Percentiles rank a stretch among this genome's conserved stretches.
phyloP scores from a whole-genome alignment of 1,140 invertebrate species.

The Drosophila ohnishii region DNA sequence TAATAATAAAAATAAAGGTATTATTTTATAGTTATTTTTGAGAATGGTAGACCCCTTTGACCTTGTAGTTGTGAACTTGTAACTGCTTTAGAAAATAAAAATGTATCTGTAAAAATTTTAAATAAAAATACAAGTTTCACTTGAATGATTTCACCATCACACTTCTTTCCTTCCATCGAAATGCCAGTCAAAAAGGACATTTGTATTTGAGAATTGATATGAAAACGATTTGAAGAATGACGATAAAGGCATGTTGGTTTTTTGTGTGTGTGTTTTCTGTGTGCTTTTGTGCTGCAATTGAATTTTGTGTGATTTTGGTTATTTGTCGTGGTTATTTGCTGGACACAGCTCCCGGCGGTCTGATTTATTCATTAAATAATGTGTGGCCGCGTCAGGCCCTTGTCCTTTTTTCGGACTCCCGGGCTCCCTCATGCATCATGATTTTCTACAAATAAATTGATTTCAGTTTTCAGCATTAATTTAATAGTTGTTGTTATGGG shows the following conservation, averaged over 20 bases:
- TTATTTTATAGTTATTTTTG: no score
- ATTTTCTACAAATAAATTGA: slow-evolving; percentile 66
- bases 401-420: background rate
- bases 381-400: slow-evolving; percentile 6
- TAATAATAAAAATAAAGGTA: no score
- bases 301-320: slow-evolving; percentile 56
- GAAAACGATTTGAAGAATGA: slow-evolving; percentile 25
- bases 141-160: background rate
- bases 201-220: slow-evolving; percentile 12
- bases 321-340: slow-evolving; percentile 45
- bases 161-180: background rate
- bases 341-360: slow-evolving; percentile 13
- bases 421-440: slow-evolving; percentile 34
- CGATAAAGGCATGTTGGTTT: slow-evolving; percentile 6
- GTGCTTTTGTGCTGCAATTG: slow-evolving; percentile 25
- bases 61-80: no score
- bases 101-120: no score
- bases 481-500: slow-evolving; percentile 63
- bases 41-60: no score
- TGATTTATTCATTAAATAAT: slow-evolving; percentile 64
- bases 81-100: no score
- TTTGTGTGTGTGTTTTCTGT: slow-evolving; percentile 12
- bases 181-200: background rate
- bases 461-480: slow-evolving; percentile 63
- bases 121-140: no score